Evolutionary conservation across 2,888 invertebrate genomes (phyloP).

Genomic region (Phengaris alcon): DNA sequence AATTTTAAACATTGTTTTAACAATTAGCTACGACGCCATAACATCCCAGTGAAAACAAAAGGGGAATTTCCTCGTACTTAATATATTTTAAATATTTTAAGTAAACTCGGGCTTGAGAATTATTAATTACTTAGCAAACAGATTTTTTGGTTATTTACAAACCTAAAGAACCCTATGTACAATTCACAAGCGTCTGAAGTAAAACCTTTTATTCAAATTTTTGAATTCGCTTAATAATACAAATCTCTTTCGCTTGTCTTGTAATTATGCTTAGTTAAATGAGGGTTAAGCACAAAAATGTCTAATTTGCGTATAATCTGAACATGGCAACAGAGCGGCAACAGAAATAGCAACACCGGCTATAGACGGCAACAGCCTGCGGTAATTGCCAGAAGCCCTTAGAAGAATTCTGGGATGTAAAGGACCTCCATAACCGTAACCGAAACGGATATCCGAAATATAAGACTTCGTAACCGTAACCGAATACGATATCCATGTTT

Average conservation of each 20-base stretch:
- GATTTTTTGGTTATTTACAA: not conserved
- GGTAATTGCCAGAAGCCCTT: conserved; percentile 1
- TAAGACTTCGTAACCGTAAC: too few relatives aligned
- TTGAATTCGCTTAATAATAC: too few relatives aligned
- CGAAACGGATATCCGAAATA: too few relatives aligned
- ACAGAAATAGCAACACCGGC: not conserved
- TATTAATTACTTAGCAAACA: conserved; percentile 6
- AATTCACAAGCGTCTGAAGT: not conserved
- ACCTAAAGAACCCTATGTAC: not conserved
- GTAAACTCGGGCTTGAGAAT: not conserved
- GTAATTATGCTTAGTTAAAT: too few relatives aligned
- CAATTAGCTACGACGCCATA: not conserved
- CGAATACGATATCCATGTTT: too few relatives aligned
- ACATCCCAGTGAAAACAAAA: not conserved
- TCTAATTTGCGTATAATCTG: not conserved
- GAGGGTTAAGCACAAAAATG: not conserved
- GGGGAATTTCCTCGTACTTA: not conserved
- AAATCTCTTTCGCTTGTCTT: too few relatives aligned
- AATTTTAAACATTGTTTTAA: conserved; percentile 4
- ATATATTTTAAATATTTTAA: conserved; percentile 9
- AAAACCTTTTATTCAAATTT: not conserved
- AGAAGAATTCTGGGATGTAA: not conserved
- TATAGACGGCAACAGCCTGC: not conserved
- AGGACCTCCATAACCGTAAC: too few relatives aligned
- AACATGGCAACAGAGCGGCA: not conserved